A percentile compares a stretch with the other conserved stretches of the same genome.
Conservation (phyloP, 2,888 invertebrate genomes). For the Lasioglossum oenotherae region DNA sequence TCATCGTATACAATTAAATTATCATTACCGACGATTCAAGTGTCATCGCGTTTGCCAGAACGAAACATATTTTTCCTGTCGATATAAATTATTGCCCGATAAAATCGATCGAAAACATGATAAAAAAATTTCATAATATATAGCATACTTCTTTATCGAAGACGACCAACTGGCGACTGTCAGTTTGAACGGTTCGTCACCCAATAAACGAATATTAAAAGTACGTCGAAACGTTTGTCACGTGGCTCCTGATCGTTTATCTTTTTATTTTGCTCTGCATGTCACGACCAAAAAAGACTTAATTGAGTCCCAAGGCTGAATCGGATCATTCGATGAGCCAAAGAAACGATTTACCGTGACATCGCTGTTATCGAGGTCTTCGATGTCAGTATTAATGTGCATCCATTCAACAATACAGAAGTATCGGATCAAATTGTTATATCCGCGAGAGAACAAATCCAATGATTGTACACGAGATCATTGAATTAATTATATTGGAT, state of each 20-base stretch:
- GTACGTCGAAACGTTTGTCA: slow-evolving; percentile 18
- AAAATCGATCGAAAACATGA: neutral
- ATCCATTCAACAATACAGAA: slow-evolving; percentile 21
- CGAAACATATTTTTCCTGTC: neutral
- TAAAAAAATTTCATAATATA: neutral
- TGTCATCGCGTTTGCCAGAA: neutral
- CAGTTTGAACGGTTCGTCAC: neutral
- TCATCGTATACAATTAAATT: neutral
- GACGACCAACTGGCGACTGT: neutral
- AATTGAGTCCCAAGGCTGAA: slow-evolving; percentile 51
- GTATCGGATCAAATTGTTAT: slow-evolving; percentile 4
- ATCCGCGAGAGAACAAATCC: neutral
- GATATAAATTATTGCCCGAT: neutral
- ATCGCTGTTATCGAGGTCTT: slow-evolving; percentile 3
- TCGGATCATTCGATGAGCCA: slow-evolving; percentile 39
- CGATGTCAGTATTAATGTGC: slow-evolving; percentile 9
- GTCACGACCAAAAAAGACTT: slow-evolving; percentile 40
- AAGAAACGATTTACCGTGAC: slow-evolving; percentile 44
- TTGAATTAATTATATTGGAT: neutral
- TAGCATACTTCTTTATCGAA: neutral
- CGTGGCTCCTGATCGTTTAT: neutral
- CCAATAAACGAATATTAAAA: slow-evolving; percentile 3
- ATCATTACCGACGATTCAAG: neutral
- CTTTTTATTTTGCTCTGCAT: slow-evolving; percentile 25
- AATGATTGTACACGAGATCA: neutral